Base-by-base conservation (phyloP, 2,113 vertebrate genomes). In the Fukomys damarensis region DNA sequence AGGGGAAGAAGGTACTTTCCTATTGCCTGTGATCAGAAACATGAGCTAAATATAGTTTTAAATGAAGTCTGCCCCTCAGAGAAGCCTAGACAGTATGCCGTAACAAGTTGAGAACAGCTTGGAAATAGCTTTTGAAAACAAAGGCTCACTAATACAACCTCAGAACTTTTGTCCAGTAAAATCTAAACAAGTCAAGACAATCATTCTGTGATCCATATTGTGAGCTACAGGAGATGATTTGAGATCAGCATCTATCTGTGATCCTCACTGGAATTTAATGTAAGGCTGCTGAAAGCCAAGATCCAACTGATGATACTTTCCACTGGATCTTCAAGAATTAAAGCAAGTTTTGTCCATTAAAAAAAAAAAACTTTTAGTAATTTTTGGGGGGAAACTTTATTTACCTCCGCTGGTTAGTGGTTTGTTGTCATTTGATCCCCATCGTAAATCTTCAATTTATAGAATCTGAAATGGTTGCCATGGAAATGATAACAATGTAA, bases 271-370 rank as follows among this genome's bases (percentile, higher is more conserved):
- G 56, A 46, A 41, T 7, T 2, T 74, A 52, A 77, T 2, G 9
- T 46, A 24, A 1, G 20, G 14, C 3, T 30, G 54, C 38, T 8
- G 24, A n/a, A 24, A 49, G 52, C 3, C 26, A 5, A 1, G 63
- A 43, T 28, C 1, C 5, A 24, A 7, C 0, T 1, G 43, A 1
- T 11, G 16, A 22, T 56, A 38, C 26, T 82, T 59, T 32, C 28
- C n/a, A 3, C 4, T 52, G 13, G 22, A 30, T n/a, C 24, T 91
- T 79, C 32, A 30, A 17, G 7, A n/a, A 43, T 56, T 49, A 70
- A 65, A 74, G 13, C 28, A 2, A 66, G 13, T 7, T 2, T 3
- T 7, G 35, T 5, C 52, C 8, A 13, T 46, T 14, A 30, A 46
- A 30, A 43, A 58, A 79, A 20, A 43, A 12, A 74, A 76, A 5